These are phyloP conservation scores for Ernsta delagoae DNA, from an alignment of 2,888 invertebrate species.

Conservation along the genomic window DNA sequence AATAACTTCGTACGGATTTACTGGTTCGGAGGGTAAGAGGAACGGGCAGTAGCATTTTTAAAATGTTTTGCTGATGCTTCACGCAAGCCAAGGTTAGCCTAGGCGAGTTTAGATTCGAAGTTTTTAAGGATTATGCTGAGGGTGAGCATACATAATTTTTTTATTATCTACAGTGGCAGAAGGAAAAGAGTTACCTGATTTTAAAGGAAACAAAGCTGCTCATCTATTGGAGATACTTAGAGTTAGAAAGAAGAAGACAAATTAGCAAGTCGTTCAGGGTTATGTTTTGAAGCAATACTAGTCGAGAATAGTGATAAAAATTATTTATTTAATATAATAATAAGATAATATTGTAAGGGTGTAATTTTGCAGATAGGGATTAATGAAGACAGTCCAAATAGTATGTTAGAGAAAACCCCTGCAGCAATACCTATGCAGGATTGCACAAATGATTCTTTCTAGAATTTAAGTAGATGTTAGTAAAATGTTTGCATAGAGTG, in stretches of 20 bases:
- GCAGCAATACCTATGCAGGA: neutral
- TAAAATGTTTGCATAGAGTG: slow-evolving; percentile 12
- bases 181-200: too few species aligned
- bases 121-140: neutral
- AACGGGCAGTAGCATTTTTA: neutral
- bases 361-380: too few species aligned
- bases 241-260: too few species aligned
- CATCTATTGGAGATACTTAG: too few species aligned
- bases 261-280: too few species aligned
- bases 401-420: too few species aligned
- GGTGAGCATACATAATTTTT: neutral
- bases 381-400: too few species aligned
- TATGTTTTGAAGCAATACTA: too few species aligned
- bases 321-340: too few species aligned
- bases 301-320: too few species aligned
- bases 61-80: neutral
- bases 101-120: neutral
- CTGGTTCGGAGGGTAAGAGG: neutral
- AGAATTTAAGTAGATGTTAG: neutral
- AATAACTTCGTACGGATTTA: slow-evolving; percentile 28
- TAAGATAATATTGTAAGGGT: too few species aligned
- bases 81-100: neutral
- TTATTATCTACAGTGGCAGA: neutral
- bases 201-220: too few species aligned
- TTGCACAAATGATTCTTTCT: neutral